Conservation (phyloP, 2,888 invertebrate genomes). For the Acanthoscelides obtectus region DNA sequence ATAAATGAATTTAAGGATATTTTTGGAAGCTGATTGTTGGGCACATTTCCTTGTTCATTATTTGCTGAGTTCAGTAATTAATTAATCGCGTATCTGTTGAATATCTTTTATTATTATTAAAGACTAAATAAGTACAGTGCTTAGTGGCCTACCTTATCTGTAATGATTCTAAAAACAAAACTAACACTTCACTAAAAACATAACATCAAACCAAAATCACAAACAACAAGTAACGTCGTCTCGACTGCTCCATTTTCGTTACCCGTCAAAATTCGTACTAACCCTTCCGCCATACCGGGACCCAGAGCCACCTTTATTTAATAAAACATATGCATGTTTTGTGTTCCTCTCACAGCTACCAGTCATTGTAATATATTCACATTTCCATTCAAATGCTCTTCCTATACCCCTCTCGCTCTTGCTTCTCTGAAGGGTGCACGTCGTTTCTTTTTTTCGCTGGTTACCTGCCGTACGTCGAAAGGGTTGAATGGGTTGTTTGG, state of each 20-base stretch:
- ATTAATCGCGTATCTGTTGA: too few species aligned
- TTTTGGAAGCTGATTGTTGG: too few species aligned
- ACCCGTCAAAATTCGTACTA: not conserved
- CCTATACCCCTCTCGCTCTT: slow-evolving; percentile 39
- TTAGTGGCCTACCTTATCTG: not conserved
- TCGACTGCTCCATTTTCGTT: not conserved
- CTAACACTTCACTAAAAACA: not conserved
- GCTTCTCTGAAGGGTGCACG: slow-evolving; percentile 18
- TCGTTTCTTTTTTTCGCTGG: slow-evolving; percentile 24
- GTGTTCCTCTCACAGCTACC: not conserved
- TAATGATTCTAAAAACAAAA: not conserved
- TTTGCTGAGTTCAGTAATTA: too few species aligned
- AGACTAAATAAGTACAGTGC: not conserved
- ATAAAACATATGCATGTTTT: slow-evolving; percentile 36
- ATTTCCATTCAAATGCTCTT: slow-evolving; percentile 40
- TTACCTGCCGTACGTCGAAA: slow-evolving; percentile 27
- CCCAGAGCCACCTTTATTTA: slow-evolving; percentile 8
- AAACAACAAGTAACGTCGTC: not conserved
- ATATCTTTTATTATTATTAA: too few species aligned
- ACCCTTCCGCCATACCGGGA: not conserved
- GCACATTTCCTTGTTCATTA: too few species aligned
- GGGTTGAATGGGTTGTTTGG: slow-evolving; percentile 24
- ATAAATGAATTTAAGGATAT: too few species aligned
- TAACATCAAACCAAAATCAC: not conserved
- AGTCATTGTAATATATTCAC: slow-evolving; percentile 10